Base-by-base conservation (phyloP, 2,888 invertebrate species). In the Mythimna lalbum region DNA sequence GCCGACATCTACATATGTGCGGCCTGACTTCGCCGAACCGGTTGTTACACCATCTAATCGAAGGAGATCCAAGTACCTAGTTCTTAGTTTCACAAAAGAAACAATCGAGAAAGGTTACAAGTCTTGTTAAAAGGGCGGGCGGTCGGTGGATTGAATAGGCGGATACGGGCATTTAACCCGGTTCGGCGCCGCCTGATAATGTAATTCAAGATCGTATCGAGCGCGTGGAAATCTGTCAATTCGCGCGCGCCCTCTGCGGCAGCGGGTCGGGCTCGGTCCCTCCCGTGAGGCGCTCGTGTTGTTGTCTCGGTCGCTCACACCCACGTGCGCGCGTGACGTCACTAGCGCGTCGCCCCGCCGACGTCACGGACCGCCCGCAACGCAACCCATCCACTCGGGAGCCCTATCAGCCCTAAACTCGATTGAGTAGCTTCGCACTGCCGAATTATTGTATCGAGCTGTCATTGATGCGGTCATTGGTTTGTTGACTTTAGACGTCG, bases 291-390 rank as follows among this genome's bases (percentile, higher is more conserved):
- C 83, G 81, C 66, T 74, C 53, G 70, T 85, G 78, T 83, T 82
- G 78, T 86, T 83, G 86, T 92, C 94, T 87, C 91, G 85, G 84
- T 93, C 92, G 88, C 90, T 81, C 92, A 89, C 93, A 86, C 92
- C 93, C 94, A 93, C 94, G 94, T 94, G 94, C 92, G 93, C 92
- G 88, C 80, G 90, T 94, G 94, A 94, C 94, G 94, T 94, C 93
- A 93, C 88, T 49, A 85, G 79, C 90, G 82, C 91, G 87, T 88
- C 89, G 88, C 88, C 87, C 88, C 86, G 85, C 81, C 87, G 89
- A 94, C 94, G 94, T 94, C 95, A 94, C 89, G 76, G 85, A 88
- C 87, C 89, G 88, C 89, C 89, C 89, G 89, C 81, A 82, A 79
- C 68, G 89, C 81, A 82, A 79, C 68, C 63, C 71, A 36, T 63